A percentile compares a stretch with the other conserved stretches of the same genome.
Conservation (phyloP, 1,140 invertebrate genomes). For the Anoplophora glabripennis region DNA sequence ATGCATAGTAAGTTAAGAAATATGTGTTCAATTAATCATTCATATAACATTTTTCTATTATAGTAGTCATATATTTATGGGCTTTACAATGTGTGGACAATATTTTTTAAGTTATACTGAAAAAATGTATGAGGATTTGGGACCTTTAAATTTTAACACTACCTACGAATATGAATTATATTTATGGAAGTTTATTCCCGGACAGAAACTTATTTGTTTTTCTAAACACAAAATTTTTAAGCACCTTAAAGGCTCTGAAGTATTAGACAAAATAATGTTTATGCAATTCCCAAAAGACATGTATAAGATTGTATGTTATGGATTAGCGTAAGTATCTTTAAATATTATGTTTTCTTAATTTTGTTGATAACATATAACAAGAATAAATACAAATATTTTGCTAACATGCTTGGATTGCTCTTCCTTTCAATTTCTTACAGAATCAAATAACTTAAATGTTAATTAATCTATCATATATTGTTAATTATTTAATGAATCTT, state of each 20-base stretch:
- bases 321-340: conserved; percentile 40
- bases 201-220: conserved; percentile 37
- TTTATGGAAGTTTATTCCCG: conserved; percentile 46
- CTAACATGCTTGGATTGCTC: no score
- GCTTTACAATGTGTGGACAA: conserved; percentile 88
- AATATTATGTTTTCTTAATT: conserved; percentile 16
- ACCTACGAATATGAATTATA: conserved; percentile 43
- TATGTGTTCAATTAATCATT: not conserved
- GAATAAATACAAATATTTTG: no score
- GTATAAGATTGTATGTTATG: conserved; percentile 47
- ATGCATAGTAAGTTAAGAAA: conserved; percentile 45
- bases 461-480: not conserved
- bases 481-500: no score
- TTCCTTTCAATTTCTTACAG: not conserved
- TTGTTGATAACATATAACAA: no score
- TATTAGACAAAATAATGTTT: conserved; percentile 43
- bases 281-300: conserved; percentile 47
- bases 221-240: conserved; percentile 46
- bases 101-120: conserved; percentile 82
- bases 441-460: conserved; percentile 2
- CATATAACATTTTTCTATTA: conserved; percentile 36
- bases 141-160: conserved; percentile 25
- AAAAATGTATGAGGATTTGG: conserved; percentile 20
- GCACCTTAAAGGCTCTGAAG: conserved; percentile 35
- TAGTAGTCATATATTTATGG: conserved; percentile 81